A percentile compares a stretch with the other conserved stretches of the same genome.
phyloP scores from a whole-genome alignment of 2,113 vertebrate genomes.

The Elaphurus davidianus region DNA sequence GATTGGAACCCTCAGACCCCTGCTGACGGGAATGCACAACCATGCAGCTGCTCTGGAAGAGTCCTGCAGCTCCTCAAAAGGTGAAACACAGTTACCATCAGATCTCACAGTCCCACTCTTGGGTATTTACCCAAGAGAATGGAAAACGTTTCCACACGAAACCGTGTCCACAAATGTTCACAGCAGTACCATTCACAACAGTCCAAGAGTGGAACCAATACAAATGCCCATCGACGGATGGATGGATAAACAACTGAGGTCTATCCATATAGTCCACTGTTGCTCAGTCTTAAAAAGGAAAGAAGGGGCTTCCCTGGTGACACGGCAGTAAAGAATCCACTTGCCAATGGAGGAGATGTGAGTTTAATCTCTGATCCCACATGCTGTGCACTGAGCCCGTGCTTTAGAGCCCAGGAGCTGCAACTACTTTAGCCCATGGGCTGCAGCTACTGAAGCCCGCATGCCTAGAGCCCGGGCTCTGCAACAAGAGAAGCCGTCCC shows the following conservation, averaged over 20 bases:
- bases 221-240: rapidly evolving
- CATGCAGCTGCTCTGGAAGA: neutral
- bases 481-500: neutral
- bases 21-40: rapidly evolving
- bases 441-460: neutral
- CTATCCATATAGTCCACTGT: neutral
- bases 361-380: neutral
- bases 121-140: neutral
- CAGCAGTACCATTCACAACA: too few relatives aligned
- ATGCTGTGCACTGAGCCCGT: neutral
- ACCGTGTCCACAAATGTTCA: neutral
- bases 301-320: neutral
- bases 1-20: rapidly evolving
- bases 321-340: neutral
- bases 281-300: neutral
- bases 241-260: too few relatives aligned
- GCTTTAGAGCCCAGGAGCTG: neutral
- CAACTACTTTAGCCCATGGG: neutral
- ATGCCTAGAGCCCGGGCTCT: neutral
- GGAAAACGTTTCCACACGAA: neutral
- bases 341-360: neutral
- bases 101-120: neutral
- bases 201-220: neutral
- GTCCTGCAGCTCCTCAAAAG: neutral
- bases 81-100: neutral